These are phyloP conservation scores for Stenodera caucasica DNA, from an alignment of 2,888 invertebrate genomes.

Conservation along the genomic window DNA sequence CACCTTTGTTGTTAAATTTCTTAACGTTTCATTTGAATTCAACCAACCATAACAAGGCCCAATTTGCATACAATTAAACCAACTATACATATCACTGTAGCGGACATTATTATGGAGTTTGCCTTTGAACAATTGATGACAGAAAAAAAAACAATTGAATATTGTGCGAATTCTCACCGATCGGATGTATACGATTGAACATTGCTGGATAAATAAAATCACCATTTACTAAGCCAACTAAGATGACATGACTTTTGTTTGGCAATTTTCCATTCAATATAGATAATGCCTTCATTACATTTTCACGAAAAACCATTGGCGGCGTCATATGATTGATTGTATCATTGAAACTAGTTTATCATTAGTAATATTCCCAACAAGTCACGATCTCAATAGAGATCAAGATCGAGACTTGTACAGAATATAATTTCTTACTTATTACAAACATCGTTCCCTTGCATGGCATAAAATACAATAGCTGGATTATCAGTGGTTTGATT, in stretches of 20 bases:
- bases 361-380: too few relatives aligned
- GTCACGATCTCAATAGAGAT: too few relatives aligned
- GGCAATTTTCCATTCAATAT: constrained; percentile 52
- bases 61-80: constrained; percentile 57
- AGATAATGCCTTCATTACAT: constrained; percentile 39
- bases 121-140: constrained; percentile 49
- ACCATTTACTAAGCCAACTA: constrained; percentile 56
- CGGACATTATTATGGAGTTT: constrained; percentile 51
- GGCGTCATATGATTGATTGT: constrained; percentile 56
- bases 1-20: constrained; percentile 50
- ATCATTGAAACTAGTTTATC: constrained; percentile 48
- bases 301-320: constrained; percentile 42
- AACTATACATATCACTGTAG: constrained; percentile 56
- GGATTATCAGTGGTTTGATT: constrained; percentile 53
- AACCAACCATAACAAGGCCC: constrained; percentile 57
- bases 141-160: too few relatives aligned
- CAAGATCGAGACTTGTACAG: too few relatives aligned
- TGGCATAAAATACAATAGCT: constrained; percentile 52
- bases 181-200: constrained; percentile 53
- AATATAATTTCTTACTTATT: constrained; percentile 51
- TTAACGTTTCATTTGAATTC: constrained; percentile 53
- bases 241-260: constrained; percentile 53
- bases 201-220: constrained; percentile 54
- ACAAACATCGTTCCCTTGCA: constrained; percentile 60
- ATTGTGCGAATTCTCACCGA: constrained; percentile 22